Conservation (phyloP, 2,888 invertebrate genomes). For the Nyleta sp. region DNA sequence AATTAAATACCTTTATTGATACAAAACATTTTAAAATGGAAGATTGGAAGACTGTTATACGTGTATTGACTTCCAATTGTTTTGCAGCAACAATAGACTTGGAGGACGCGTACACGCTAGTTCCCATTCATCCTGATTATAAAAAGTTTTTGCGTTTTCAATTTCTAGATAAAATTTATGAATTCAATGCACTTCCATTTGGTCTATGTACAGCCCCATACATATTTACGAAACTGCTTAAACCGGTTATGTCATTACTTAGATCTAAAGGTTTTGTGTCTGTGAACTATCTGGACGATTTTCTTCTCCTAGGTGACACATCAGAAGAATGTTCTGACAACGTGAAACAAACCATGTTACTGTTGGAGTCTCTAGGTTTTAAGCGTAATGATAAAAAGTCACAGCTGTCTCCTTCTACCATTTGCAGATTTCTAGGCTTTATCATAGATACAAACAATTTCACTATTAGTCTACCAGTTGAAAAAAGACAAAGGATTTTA, state of each 20-base stretch:
- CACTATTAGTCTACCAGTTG: conserved; percentile 9
- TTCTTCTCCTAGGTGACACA: conserved; percentile 45
- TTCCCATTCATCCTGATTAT: conserved; percentile 41
- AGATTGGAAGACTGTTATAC: conserved; percentile 9
- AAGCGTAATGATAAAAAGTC: conserved; percentile 23
- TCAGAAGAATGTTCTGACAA: conserved; percentile 1
- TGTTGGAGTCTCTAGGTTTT: conserved; percentile 50
- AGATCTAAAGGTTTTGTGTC: conserved; percentile 35
- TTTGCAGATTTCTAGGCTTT: conserved; percentile 19
- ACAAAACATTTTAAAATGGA: conserved; percentile 36
- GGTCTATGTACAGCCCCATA: conserved; percentile 52
- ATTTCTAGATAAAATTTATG: conserved; percentile 36
- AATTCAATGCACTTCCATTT: conserved; percentile 62
- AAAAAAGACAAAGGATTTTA: conserved; percentile 30
- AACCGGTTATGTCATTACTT: conserved; percentile 37
- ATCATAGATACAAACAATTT: conserved; percentile 5
- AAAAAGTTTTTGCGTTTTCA: conserved; percentile 38
- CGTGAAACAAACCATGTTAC: conserved; percentile 8
- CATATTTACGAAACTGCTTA: conserved; percentile 63
- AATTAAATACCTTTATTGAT: conserved; percentile 23
- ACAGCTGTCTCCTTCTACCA: too few relatives aligned
- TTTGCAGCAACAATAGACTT: conserved; percentile 23
- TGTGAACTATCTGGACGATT: conserved; percentile 61
- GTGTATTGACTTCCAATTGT: not conserved
- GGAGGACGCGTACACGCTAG: conserved; percentile 43